These are phyloP conservation scores for Merops nubicus DNA, from an alignment of 2,113 vertebrate species.

Conservation along the genomic window DNA sequence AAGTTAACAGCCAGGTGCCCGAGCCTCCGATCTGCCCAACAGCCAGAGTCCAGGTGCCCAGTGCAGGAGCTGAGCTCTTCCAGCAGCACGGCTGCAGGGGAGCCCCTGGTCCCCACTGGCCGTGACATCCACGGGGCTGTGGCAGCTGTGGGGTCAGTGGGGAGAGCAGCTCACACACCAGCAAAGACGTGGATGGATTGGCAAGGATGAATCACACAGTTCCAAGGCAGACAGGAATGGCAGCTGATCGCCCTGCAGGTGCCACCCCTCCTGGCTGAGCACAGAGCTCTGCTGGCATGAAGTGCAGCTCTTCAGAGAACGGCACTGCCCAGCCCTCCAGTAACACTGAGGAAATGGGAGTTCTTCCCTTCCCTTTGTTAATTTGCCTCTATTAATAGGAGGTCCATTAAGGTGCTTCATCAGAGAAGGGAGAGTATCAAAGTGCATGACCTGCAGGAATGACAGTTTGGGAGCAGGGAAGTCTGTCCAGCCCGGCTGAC, in stretches of 20 bases:
- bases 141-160: background rate
- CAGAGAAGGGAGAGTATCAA: background rate
- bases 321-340: background rate
- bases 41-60: accelerated
- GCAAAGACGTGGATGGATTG: background rate
- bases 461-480: background rate
- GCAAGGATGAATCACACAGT: background rate
- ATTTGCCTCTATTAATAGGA: background rate
- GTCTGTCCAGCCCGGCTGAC: background rate
- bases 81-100: accelerated
- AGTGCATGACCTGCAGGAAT: background rate
- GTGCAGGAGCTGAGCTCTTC: accelerated
- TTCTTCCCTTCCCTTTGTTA: background rate
- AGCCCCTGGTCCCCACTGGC: background rate
- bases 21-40: accelerated
- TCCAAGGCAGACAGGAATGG: background rate
- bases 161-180: background rate
- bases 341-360: background rate
- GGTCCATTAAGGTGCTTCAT: background rate
- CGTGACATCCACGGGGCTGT: accelerated
- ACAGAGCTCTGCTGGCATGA: background rate
- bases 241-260: background rate
- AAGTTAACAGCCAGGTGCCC: background rate
- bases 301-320: background rate
- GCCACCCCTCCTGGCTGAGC: background rate